Percentiles rank a stretch among this genome's conserved stretches.
These are phyloP conservation scores for Pantherophis alleghaniensis DNA, from an alignment of 2,797 vertebrate species.

Conservation along the genomic window DNA sequence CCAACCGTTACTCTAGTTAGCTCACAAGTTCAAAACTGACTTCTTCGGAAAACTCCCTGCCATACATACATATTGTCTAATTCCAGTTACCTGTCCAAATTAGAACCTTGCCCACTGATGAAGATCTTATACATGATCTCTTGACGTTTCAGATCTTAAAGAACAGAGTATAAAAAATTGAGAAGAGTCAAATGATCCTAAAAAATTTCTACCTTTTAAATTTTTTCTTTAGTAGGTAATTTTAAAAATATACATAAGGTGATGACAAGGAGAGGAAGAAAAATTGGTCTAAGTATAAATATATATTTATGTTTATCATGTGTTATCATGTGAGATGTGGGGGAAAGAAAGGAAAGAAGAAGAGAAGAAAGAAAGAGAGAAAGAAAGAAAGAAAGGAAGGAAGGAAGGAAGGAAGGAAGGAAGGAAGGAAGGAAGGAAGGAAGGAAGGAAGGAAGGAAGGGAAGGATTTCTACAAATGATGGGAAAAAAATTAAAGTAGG, in stretches of 20 bases:
- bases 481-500: slow-evolving; percentile 22
- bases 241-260: neutral
- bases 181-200: neutral
- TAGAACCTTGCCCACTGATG: neutral
- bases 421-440: neutral
- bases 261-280: neutral
- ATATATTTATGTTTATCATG: too few species aligned
- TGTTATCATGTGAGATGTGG: neutral
- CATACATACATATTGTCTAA: neutral
- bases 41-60: slow-evolving; percentile 13
- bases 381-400: too few species aligned
- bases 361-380: neutral
- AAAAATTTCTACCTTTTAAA: neutral
- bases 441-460: neutral
- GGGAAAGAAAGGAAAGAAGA: too few species aligned
- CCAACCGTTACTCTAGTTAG: neutral
- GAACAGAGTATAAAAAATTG: neutral
- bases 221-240: neutral
- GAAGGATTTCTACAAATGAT: neutral
- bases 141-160: slow-evolving; percentile 1
- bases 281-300: too few species aligned
- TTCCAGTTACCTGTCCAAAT: slow-evolving; percentile 35
- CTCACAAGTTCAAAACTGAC: neutral
- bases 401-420: too few species aligned
- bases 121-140: neutral